Conservation (phyloP, 2,113 vertebrate species). For the Amphiprion percula region DNA sequence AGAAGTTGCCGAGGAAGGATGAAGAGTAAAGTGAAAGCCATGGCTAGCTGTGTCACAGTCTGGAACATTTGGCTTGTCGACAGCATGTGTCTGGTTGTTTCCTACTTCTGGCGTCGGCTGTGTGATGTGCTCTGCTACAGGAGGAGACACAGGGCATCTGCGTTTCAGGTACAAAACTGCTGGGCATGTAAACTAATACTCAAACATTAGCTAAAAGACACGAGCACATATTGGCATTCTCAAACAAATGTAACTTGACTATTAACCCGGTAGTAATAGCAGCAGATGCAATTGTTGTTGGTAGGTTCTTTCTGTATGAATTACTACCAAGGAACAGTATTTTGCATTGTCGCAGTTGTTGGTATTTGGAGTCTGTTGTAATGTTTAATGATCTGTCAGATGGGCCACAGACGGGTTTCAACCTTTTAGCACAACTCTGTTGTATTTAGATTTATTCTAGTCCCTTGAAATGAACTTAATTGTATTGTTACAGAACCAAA, state of each 20-base stretch:
- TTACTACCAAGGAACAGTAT: background rate
- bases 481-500: too few relatives aligned
- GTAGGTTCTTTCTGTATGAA: background rate
- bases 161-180: conserved; percentile 85
- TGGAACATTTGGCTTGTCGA: conserved; percentile 87
- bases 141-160: conserved; percentile 80
- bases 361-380: background rate
- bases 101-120: conserved; percentile 86
- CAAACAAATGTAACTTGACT: background rate
- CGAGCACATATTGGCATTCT: background rate
- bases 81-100: conserved; percentile 87
- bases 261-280: background rate
- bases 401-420: too few relatives aligned
- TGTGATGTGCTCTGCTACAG: conserved; percentile 82
- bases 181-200: conserved; percentile 14
- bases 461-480: background rate
- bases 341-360: background rate
- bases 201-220: background rate
- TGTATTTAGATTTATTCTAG: background rate
- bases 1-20: conserved; percentile 28
- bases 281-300: background rate
- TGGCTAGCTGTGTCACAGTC: conserved; percentile 83
- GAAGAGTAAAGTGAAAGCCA: conserved; percentile 65
- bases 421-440: background rate
- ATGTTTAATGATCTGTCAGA: too few relatives aligned